Base-by-base conservation (phyloP, 2,888 invertebrate species). In the Drosophila subsilvestris region DNA sequence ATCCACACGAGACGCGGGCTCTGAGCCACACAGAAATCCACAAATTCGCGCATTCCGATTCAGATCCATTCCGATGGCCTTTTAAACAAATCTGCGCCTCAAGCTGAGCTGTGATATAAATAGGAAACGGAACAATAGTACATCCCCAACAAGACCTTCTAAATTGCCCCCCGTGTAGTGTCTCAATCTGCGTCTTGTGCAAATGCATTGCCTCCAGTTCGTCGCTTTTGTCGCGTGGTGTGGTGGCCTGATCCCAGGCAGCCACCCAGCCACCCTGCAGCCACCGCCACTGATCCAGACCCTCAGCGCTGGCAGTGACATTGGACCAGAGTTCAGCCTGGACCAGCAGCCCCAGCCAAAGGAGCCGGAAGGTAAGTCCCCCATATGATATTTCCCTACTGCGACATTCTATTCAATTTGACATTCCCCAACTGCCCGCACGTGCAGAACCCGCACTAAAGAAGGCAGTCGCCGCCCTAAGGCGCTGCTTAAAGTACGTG, bases 271-370 rank as follows among this genome's bases (percentile, higher is more conserved):
- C 51, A 78, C 88, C 8, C 66, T 79, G 5, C 73, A 79, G 10
- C 89, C 91, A 1, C 85, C 88, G n/a, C 84, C 89, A 1, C 3
- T 75, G 18, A 87, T 90, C 43, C 82, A 80, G 37, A 88, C 89
- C 0, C 75, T 85, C 4, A 80, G 86, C 49, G 70, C 79, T 12
- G 76, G 75, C 8, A 87, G 81, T 5, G 83, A 88, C 51, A 81
- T 90, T 20, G 90, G 90, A 29, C 89, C 90, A 1, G 80, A 79
- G 27, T 81, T 81, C 27, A 61, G 70, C 10, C 49, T 87, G 45
- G 65, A 76, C 1, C 44, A 48, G 49, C 48, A 25, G 6, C 25
- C 25, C 5, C 22, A 68, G 20, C 17, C 80, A 12, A n/a, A 37
- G 14, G 37, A 37, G 37, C 37, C 37, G n/a, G 89, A 88, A 88